Evolutionary conservation across 2,888 invertebrate species (phyloP), one percentile per base, ranked within the genome.

Genomic region (Aricia artaxerxes): DNA sequence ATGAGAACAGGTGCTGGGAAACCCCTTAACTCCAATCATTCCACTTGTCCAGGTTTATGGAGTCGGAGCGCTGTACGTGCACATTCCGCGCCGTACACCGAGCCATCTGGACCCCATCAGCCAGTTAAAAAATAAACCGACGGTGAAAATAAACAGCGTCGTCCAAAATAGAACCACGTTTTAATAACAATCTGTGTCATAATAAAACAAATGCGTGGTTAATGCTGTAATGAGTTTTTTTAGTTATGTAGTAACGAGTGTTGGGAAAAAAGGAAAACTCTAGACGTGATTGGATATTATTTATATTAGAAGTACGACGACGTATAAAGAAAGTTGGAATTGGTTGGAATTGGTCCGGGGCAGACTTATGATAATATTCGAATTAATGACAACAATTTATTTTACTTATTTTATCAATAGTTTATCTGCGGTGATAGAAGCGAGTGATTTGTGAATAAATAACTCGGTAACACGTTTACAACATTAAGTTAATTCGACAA

Each of bases 81-180:
- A 91, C 91, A 91, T 91, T 92, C 90, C 89, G 86, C 88, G 87
- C 86, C 87, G 87, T 87, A 88, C 88, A 87, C 85, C 90, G 89
- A 90, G 90, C 93, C 94, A 94, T 94, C 94, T 94, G 94, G 90
- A 86, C 90, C 87, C 90, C 88, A 92, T 94, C 93, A 92, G 90
- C 86, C 87, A 89, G 88, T 88, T 84, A 90, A 86, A 91, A 94
- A 93, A 94, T 90, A 93, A 93, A 93, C 92, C 88, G 87, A 87
- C 86, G 86, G 87, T 86, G 84, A 91, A 91, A 90, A 91, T 91
- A 94, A 94, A 93, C 92, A 93, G 91, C 89, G 77, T 81, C 85
- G 87, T 90, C 88, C 88, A 90, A 92, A 92, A 92, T 91, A 91
- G 88, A 89, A 86, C 85, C 85, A 84, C 85, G 85, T 87, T 88